Evolutionary conservation across 2,888 invertebrate species (phyloP).

Genomic region (Norana najaformis): DNA sequence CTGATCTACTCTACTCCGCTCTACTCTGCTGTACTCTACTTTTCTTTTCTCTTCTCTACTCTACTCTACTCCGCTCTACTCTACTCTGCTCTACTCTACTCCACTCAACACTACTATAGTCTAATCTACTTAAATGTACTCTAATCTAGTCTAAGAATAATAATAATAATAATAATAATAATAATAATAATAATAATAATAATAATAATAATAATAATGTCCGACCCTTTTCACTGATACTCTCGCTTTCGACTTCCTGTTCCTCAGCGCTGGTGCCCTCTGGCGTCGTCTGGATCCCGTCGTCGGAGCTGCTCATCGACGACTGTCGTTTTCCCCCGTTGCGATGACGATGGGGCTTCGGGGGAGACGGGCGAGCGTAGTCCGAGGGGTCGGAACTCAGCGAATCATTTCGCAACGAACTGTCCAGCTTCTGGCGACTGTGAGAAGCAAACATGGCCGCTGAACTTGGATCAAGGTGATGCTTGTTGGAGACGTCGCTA

Average conservation of each 20-base stretch:
- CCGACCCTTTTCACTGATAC: conserved; percentile 66
- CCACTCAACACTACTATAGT: no score
- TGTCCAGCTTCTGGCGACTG: conserved; percentile 57
- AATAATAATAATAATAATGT: no score
- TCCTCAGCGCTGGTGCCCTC: conserved; percentile 82
- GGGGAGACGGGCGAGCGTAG: conserved; percentile 63
- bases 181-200: no score
- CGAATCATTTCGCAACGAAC: conserved; percentile 64
- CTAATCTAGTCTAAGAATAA: no score
- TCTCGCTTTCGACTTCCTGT: conserved; percentile 65
- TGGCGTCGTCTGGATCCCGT: conserved; percentile 85
- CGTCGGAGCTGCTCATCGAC: conserved; percentile 74
- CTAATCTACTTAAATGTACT: no score
- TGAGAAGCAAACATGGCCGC: conserved; percentile 53
- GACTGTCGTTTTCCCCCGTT: conserved; percentile 56
- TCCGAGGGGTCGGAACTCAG: conserved; percentile 67
- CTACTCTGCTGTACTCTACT: no score
- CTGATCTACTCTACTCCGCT: no score
- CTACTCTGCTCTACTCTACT: no score
- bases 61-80: no score
- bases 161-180: no score
- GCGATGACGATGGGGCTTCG: conserved; percentile 60
- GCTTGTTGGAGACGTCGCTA: conserved; percentile 22
- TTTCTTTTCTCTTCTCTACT: no score
- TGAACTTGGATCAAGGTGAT: conserved; percentile 61